Evolutionary conservation across 2,888 invertebrate species (phyloP).

Genomic region (Hemaris fuciformis): DNA sequence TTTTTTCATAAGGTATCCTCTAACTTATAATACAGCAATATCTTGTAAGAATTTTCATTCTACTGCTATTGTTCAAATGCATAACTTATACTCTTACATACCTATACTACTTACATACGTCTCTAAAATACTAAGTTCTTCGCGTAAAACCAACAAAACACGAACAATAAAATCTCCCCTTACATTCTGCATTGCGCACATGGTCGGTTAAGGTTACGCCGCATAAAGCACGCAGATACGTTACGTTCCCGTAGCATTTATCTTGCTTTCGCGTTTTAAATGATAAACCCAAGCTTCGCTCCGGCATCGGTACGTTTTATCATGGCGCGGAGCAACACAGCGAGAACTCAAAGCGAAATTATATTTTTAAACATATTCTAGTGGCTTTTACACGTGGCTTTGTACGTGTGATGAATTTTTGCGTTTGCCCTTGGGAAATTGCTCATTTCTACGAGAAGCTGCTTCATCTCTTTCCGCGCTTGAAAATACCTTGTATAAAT

Average conservation of each 20-base stretch:
- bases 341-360: not conserved
- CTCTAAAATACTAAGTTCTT: not conserved
- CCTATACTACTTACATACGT: not conserved
- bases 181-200: not conserved
- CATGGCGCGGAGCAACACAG: too few species aligned
- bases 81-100: too few species aligned
- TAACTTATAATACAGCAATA: too few species aligned
- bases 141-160: not conserved
- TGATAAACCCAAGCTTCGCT: not conserved
- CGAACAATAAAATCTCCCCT: not conserved
- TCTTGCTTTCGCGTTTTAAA: conserved; percentile 3
- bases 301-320: not conserved
- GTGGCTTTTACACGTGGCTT: not conserved
- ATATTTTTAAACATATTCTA: not conserved
- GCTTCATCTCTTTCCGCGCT: too few species aligned
- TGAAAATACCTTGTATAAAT: too few species aligned
- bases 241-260: not conserved
- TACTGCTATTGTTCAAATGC: too few species aligned
- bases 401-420: not conserved
- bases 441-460: not conserved
- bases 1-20: too few species aligned
- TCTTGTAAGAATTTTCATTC: too few species aligned
- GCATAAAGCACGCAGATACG: not conserved
- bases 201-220: not conserved
- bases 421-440: not conserved